Evolutionary conservation across 2,888 invertebrate species (phyloP).

Genomic region (Cerastoderma edule): DNA sequence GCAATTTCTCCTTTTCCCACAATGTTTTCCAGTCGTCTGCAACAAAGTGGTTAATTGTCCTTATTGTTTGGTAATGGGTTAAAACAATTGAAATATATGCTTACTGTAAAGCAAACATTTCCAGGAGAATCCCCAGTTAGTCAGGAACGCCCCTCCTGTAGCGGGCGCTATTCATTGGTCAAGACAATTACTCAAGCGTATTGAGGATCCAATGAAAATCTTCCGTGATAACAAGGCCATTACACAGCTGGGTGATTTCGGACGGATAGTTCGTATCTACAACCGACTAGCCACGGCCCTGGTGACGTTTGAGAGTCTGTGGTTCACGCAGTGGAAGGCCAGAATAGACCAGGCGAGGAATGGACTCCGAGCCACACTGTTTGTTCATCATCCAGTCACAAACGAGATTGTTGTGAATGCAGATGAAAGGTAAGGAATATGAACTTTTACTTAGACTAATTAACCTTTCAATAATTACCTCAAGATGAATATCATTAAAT

Average conservation of each 20-base stretch:
- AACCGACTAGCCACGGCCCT: constrained; percentile 81
- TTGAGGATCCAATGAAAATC: constrained; percentile 83
- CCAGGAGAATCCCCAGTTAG: constrained; percentile 80
- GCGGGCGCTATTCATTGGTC: constrained; percentile 84
- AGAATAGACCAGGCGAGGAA: constrained; percentile 80
- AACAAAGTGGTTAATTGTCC: too few species aligned
- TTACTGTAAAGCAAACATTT: too few species aligned
- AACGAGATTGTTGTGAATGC: constrained; percentile 81
- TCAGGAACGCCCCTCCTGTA: constrained; percentile 83
- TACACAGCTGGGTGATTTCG: constrained; percentile 80
- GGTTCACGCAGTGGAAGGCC: constrained; percentile 82
- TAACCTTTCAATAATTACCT: too few species aligned
- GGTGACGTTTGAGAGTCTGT: constrained; percentile 82
- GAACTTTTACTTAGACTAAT: too few species aligned
- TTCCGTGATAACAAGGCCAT: constrained; percentile 82
- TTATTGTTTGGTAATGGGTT: too few species aligned
- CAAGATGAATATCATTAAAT: too few species aligned
- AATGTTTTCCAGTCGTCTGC: too few species aligned
- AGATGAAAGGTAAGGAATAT: constrained; percentile 81
- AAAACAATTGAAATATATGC: too few species aligned
- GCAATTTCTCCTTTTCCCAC: too few species aligned
- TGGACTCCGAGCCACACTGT: constrained; percentile 81
- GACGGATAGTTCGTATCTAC: constrained; percentile 78
- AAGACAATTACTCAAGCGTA: constrained; percentile 80
- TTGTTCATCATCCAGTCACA: constrained; percentile 79